Percentiles rank a stretch among this genome's conserved stretches.
phyloP scores from a whole-genome alignment of 2,113 vertebrate genomes.

The Hippocampus barbouri region DNA sequence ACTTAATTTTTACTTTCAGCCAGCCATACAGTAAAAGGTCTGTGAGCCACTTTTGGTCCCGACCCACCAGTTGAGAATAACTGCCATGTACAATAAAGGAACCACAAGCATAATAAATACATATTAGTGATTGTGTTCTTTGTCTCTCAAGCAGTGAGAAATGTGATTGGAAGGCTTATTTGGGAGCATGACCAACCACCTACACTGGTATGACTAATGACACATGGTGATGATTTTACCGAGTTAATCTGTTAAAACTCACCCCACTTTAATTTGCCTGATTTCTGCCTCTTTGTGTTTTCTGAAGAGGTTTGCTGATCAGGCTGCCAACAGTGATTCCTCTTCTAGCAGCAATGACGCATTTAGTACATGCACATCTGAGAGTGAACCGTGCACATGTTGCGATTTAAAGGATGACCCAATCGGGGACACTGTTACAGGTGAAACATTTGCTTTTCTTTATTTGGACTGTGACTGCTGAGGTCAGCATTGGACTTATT shows the following conservation, averaged over 20 bases:
- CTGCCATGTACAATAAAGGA: not conserved
- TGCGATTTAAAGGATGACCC: conserved; percentile 40
- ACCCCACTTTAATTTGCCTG: not conserved
- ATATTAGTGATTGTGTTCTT: not conserved
- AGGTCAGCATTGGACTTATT: not conserved
- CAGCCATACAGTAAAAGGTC: not conserved
- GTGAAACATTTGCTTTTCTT: conserved; percentile 34
- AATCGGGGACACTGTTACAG: conserved; percentile 51
- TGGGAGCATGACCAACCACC: conserved; percentile 61
- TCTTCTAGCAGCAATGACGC: conserved; percentile 36
- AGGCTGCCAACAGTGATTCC: not conserved
- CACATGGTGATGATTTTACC: not conserved
- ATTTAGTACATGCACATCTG: conserved; percentile 22
- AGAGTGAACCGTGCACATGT: conserved; percentile 10
- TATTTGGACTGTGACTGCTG: not conserved
- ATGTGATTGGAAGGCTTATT: conserved; percentile 65
- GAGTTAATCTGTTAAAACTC: not conserved
- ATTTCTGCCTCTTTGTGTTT: conserved; percentile 17
- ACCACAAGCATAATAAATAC: not conserved
- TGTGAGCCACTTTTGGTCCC: not conserved
- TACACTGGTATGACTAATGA: conserved; percentile 9
- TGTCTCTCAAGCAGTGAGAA: conserved; percentile 65
- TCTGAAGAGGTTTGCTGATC: not conserved
- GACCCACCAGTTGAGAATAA: not conserved
- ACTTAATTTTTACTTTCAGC: too few relatives aligned